phyloP scores from a whole-genome alignment of 64 coral and sea anemone species.

The Montipora efflorescens region DNA sequence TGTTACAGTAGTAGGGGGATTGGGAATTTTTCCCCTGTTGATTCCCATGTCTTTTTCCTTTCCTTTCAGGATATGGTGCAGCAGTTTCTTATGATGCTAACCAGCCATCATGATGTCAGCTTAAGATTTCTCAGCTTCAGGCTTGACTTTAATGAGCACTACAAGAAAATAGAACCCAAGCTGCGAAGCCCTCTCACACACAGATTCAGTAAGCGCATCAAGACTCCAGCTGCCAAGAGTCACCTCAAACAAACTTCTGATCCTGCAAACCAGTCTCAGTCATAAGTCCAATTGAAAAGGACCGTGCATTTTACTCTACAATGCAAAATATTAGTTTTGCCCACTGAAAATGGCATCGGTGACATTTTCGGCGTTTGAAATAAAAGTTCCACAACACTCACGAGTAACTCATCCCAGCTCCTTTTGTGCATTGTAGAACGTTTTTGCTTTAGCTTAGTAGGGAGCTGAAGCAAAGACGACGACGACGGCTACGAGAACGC shows the following conservation, averaged over 20 bases:
- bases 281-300: neutral
- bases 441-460: too few species aligned
- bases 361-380: too few species aligned
- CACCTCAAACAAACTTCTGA: neutral
- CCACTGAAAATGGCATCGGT: too few species aligned
- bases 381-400: too few species aligned
- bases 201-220: conserved; percentile 91
- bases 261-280: neutral
- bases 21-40: neutral
- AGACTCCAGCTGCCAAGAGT: conserved; percentile 42
- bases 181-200: conserved; percentile 91
- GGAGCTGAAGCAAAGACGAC: too few species aligned
- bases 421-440: too few species aligned
- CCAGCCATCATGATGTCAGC: conserved; percentile 92
- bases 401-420: too few species aligned
- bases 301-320: neutral
- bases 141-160: conserved; percentile 97
- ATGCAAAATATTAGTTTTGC: too few species aligned
- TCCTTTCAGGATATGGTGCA: conserved; percentile 88
- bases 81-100: conserved; percentile 96
- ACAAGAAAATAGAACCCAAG: conserved; percentile 97
- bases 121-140: conserved; percentile 94
- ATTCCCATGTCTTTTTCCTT: neutral
- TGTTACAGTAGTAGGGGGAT: too few species aligned
- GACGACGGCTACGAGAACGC: too few species aligned